Conservation (phyloP, 2,888 invertebrate species). For the Bruchidius siliquastri region DNA sequence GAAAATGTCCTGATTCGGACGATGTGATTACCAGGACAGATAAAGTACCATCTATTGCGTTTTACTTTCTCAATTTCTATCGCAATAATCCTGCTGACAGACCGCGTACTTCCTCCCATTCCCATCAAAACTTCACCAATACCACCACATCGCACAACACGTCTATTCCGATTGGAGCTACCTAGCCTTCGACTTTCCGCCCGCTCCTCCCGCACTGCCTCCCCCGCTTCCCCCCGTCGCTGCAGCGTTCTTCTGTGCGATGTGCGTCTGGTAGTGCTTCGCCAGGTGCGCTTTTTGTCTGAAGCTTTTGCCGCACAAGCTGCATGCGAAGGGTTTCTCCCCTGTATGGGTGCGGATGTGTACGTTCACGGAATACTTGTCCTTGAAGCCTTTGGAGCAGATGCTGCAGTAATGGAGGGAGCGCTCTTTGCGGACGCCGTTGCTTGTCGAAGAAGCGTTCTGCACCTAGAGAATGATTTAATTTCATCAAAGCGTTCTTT, state of each 20-base stretch:
- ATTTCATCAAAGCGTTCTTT: too few relatives aligned
- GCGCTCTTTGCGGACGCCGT: conserved; percentile 77
- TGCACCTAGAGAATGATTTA: conserved; percentile 23
- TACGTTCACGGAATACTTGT: conserved; percentile 96
- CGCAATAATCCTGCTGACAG: too few relatives aligned
- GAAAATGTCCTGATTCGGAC: too few relatives aligned
- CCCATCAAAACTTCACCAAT: background rate
- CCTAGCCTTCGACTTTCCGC: conserved; percentile 43
- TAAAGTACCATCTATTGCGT: too few relatives aligned
- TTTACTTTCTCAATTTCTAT: too few relatives aligned
- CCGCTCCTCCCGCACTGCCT: conserved; percentile 16
- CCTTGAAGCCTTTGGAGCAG: conserved; percentile 90
- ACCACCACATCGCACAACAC: background rate
- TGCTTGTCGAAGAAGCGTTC: conserved; percentile 58
- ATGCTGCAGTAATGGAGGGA: conserved; percentile 89
- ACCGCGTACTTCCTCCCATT: too few relatives aligned
- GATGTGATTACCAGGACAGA: too few relatives aligned
- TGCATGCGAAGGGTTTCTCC: conserved; percentile 95
- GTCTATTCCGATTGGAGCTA: conserved; percentile 31
- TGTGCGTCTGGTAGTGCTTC: conserved; percentile 90
- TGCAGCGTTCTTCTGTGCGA: conserved; percentile 75
- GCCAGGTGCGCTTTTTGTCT: conserved; percentile 88
- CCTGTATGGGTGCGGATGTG: conserved; percentile 97
- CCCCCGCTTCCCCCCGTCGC: conserved; percentile 48
- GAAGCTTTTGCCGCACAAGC: conserved; percentile 89